Base-by-base conservation (phyloP, 92 coral and sea anemone genomes). In the Heliopora coerulea region DNA sequence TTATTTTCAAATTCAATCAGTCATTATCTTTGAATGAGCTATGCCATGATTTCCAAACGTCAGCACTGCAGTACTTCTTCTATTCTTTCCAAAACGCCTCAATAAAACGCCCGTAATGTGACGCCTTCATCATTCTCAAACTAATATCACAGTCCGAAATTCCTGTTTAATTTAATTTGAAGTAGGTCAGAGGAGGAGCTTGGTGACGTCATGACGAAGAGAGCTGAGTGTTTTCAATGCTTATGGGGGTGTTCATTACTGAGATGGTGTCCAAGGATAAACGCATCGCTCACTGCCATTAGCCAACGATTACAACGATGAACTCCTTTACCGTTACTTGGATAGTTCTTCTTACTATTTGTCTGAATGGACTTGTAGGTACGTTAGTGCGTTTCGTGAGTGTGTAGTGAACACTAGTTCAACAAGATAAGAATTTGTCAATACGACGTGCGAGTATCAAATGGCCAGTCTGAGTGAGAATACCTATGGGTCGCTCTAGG, bases 141-240 rank as follows among this genome's bases (percentile, higher is more conserved):
- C 62, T 49, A 70, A 70, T 29, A 52, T 52, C 10, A 37, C 49
- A 28, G 17, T 54, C 54, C 11, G 77, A 70, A 52, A 70, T 70
- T 70, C 64, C 48, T 70, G 17, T 37, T 29, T 54, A 70, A 70
- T 70, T 70, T 32, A 70, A 70, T 70, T 70, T 70, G n/a, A 70
- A 27, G 27, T 54, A 70, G 62, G 34, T 32, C 17, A 54, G 77
- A 70, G 77, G 77, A 6, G 77, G 77, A 50, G 77, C 77, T 54
- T 70, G 17, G 17, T 70, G 77, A 70, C 77, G 77, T 70, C 77
- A 70, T 27, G 37, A 21, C 31, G n/a, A 70, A 35, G 75, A 65
- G 12, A 65, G 77, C 39, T 44, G 57, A 67, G 59, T 58, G 63
- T 58, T 58, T 21, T 37, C 26, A 19, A 54, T 44, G 7, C 24